Conservation (phyloP, 2,113 vertebrate genomes). For the Odontophorus gujanensis region DNA sequence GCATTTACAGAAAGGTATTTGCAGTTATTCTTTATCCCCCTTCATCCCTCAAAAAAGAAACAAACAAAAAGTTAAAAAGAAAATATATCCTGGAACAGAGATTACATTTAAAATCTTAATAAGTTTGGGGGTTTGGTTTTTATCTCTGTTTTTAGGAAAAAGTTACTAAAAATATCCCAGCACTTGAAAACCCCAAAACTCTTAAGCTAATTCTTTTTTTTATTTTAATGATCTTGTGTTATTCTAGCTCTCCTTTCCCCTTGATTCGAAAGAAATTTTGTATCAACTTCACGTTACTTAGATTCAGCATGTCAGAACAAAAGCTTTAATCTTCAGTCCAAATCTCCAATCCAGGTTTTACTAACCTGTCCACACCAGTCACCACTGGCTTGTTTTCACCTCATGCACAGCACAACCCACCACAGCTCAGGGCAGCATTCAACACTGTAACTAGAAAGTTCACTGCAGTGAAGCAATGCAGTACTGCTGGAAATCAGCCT, state of each 20-base stretch:
- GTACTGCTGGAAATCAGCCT: not conserved
- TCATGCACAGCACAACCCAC: not conserved
- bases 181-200: not conserved
- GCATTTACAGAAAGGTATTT: not conserved
- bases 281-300: not conserved
- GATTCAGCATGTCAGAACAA: not conserved
- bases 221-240: too few relatives aligned
- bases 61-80: not conserved
- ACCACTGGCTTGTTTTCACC: not conserved
- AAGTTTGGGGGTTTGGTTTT: not conserved
- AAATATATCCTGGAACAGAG: not conserved
- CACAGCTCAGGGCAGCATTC: not conserved
- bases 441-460: not conserved
- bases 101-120: not conserved
- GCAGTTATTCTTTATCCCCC: not conserved
- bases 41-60: not conserved
- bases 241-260: not conserved
- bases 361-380: not conserved
- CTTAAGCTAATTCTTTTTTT: not conserved
- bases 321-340: not conserved
- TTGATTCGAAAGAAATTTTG: not conserved
- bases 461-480: fast-evolving
- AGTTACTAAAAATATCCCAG: not conserved
- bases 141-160: not conserved
- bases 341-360: not conserved